These are phyloP conservation scores for Pterostichus madidus DNA, from an alignment of 2,888 invertebrate genomes.

Conservation along the genomic window DNA sequence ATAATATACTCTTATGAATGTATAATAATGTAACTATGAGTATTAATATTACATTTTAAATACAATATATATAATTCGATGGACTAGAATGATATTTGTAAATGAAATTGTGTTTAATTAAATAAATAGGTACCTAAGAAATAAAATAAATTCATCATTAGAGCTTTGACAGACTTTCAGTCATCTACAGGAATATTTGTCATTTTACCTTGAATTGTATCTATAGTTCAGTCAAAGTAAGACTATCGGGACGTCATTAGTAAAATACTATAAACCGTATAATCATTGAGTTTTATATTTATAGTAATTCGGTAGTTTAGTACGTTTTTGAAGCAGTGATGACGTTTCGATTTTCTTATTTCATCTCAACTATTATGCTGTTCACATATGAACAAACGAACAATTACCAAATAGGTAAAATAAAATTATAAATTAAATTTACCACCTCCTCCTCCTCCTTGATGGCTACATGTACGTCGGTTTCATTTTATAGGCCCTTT, in stretches of 20 bases:
- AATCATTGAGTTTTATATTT: no score
- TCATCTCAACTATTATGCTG: no score
- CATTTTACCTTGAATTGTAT: not conserved
- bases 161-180: conserved; percentile 8
- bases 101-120: conserved; percentile 55
- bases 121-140: conserved; percentile 44
- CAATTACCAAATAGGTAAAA: not conserved
- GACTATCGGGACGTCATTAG: not conserved
- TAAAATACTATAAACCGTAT: no score
- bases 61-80: conserved; percentile 58
- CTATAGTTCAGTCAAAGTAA: not conserved
- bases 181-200: conserved; percentile 23
- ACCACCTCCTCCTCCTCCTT: conserved; percentile 38
- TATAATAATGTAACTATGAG: conserved; percentile 51
- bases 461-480: conserved; percentile 86
- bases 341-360: no score
- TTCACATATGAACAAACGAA: no score
- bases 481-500: conserved; percentile 95
- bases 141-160: conserved; percentile 37
- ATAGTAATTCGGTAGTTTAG: no score
- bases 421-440: conserved; percentile 2
- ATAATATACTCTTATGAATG: conserved; percentile 33
- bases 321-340: no score
- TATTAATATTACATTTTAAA: conserved; percentile 51
- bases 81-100: conserved; percentile 63